These are phyloP conservation scores for Oxyscelio sp. DNA, from an alignment of 2,888 invertebrate species.

Conservation along the genomic window DNA sequence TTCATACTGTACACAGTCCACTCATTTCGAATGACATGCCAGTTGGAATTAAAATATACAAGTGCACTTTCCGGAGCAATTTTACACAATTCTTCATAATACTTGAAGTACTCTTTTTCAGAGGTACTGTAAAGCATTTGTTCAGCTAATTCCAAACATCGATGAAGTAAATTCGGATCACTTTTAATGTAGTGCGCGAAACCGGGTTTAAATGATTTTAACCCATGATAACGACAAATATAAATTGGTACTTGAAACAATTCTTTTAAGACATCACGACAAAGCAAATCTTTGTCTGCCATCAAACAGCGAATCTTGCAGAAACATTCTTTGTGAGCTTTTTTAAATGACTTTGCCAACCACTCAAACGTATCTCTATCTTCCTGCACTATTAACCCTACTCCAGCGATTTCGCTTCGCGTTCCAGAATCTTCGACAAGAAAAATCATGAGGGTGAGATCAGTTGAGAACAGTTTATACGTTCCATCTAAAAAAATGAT, in stretches of 20 bases:
- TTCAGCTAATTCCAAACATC: too few relatives aligned
- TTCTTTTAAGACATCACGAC: conserved; percentile 45
- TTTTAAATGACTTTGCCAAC: conserved; percentile 37
- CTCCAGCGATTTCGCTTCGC: conserved; percentile 25
- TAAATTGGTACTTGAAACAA: conserved; percentile 31
- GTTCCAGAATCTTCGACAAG: conserved; percentile 35
- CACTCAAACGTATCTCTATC: conserved; percentile 44
- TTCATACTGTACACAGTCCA: too few relatives aligned
- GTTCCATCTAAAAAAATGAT: conserved; percentile 38
- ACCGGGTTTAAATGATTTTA: conserved; percentile 50
- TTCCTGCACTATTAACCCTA: conserved; percentile 28
- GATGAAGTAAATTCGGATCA: too few relatives aligned
- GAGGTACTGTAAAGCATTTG: too few relatives aligned
- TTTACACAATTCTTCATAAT: too few relatives aligned
- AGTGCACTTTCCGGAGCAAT: too few relatives aligned
- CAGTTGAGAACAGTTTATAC: conserved; percentile 19
- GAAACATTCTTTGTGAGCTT: conserved; percentile 1
- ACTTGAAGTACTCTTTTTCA: too few relatives aligned
- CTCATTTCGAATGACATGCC: too few relatives aligned
- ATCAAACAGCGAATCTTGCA: conserved; percentile 57
- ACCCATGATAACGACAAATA: conserved; percentile 56
- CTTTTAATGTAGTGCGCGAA: conserved; percentile 60
- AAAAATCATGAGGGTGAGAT: conserved; percentile 30
- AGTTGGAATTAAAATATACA: too few relatives aligned
- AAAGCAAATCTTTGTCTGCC: conserved; percentile 62